phyloP scores from a whole-genome alignment of 2,113 vertebrate genomes.

The Myiagra hebetior region DNA sequence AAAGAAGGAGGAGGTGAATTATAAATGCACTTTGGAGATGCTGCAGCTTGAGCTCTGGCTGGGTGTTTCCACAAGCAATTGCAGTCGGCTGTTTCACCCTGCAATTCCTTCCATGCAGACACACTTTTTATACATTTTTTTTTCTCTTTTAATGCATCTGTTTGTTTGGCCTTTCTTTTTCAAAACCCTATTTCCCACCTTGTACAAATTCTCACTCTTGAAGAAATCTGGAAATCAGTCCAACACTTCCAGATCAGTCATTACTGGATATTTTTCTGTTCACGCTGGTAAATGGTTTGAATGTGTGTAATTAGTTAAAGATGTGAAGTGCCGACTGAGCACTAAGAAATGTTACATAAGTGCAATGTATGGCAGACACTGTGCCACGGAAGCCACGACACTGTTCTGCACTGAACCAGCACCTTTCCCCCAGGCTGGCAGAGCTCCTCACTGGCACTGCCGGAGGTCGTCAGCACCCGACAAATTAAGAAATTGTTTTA shows the following conservation, averaged over 20 bases:
- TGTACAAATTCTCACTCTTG: not conserved
- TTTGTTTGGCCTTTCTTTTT: not conserved
- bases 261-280: constrained; percentile 21
- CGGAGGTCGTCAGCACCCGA: not conserved
- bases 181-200: not conserved
- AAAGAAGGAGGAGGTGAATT: constrained; percentile 41
- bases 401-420: not conserved
- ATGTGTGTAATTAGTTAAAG: constrained; percentile 39
- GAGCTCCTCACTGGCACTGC: not conserved
- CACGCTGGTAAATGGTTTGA: not conserved
- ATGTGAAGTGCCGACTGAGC: constrained; percentile 6
- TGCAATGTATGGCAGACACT: constrained; percentile 9
- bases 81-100: not conserved
- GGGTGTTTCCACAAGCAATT: not conserved
- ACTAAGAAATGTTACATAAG: constrained; percentile 7
- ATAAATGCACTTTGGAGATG: not conserved
- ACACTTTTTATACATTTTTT: not conserved
- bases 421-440: constrained; percentile 37
- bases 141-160: not conserved
- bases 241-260: not conserved
- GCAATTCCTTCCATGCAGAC: not conserved
- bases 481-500: constrained; percentile 23
- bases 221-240: not conserved
- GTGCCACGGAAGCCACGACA: not conserved
- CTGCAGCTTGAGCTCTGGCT: not conserved